These are phyloP conservation scores for Fissipunctia ypsillon DNA, from an alignment of 2,888 invertebrate species.

Conservation along the genomic window DNA sequence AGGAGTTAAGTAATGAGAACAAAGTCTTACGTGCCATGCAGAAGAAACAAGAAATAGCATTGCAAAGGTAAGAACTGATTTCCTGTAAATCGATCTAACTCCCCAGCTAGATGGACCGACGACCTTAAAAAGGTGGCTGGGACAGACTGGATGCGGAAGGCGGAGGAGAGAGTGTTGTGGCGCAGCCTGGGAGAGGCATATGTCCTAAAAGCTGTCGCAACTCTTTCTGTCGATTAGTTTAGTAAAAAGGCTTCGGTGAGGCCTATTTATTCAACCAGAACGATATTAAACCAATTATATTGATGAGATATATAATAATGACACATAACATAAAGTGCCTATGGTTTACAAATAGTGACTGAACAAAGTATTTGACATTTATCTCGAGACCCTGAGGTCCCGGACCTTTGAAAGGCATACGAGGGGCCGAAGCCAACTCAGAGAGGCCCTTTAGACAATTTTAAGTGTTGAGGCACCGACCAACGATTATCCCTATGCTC, in stretches of 20 bases:
- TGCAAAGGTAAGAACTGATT: constrained; percentile 90
- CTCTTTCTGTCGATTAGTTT: neutral
- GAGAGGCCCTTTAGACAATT: no score
- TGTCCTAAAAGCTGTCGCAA: neutral
- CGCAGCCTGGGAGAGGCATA: neutral
- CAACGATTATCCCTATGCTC: no score
- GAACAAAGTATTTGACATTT: no score
- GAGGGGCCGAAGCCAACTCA: no score
- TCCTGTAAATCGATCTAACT: neutral
- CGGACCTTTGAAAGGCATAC: no score
- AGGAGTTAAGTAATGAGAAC: constrained; percentile 92
- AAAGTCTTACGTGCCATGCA: constrained; percentile 93
- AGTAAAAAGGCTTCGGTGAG: neutral
- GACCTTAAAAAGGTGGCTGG: neutral
- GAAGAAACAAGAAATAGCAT: constrained; percentile 94
- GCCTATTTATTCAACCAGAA: neutral
- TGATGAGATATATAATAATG: neutral
- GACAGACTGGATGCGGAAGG: neutral
- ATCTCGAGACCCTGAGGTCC: no score
- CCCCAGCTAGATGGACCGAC: neutral
- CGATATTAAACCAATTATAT: no score
- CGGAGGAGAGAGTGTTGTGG: no score
- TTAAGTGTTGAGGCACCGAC: no score
- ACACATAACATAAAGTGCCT: neutral
- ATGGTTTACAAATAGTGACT: neutral